A percentile compares a stretch with the other conserved stretches of the same genome.
phyloP scores from a whole-genome alignment of 1,140 invertebrate species.

The Bombus difficillimus region DNA sequence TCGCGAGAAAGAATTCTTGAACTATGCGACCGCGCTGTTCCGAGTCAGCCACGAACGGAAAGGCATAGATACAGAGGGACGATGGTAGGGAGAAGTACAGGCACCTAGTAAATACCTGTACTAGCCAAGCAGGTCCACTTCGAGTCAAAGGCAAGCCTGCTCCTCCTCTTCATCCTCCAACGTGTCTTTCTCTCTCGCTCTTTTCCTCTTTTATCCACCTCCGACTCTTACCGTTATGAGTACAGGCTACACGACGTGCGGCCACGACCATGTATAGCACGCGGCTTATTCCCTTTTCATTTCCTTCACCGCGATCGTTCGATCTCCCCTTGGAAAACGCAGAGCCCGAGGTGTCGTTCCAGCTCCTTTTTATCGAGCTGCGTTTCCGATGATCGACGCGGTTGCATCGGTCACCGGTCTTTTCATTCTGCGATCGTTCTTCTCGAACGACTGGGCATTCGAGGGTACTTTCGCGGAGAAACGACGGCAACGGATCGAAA shows the following conservation, averaged over 20 bases:
- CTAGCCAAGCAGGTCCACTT: slow-evolving; percentile 71
- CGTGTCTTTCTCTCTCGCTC: not conserved
- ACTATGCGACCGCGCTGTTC: slow-evolving; percentile 63
- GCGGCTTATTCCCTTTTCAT: slow-evolving; percentile 48
- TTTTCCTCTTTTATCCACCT: slow-evolving; percentile 50
- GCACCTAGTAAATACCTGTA: slow-evolving; percentile 72
- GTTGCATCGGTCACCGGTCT: slow-evolving; percentile 4
- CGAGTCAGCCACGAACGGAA: slow-evolving; percentile 21
- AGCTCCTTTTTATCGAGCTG: not conserved
- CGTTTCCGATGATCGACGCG: slow-evolving; percentile 10
- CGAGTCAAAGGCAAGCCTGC: slow-evolving; percentile 59
- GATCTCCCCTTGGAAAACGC: slow-evolving; percentile 8
- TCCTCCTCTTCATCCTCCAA: slow-evolving; percentile 51
- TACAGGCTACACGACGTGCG: slow-evolving; percentile 53
- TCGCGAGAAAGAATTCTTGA: slow-evolving; percentile 61
- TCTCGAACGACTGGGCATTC: not conserved
- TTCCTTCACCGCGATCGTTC: slow-evolving; percentile 38
- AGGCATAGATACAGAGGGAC: not conserved
- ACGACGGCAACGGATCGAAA: not conserved
- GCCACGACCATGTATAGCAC: not conserved
- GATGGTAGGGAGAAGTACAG: slow-evolving; percentile 41
- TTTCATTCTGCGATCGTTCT: not conserved
- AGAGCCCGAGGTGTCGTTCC: not conserved
- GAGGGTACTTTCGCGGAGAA: not conserved
- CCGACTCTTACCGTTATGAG: slow-evolving; percentile 71